Conservation (phyloP, 2,113 vertebrate species). For the Pipra filicauda region DNA sequence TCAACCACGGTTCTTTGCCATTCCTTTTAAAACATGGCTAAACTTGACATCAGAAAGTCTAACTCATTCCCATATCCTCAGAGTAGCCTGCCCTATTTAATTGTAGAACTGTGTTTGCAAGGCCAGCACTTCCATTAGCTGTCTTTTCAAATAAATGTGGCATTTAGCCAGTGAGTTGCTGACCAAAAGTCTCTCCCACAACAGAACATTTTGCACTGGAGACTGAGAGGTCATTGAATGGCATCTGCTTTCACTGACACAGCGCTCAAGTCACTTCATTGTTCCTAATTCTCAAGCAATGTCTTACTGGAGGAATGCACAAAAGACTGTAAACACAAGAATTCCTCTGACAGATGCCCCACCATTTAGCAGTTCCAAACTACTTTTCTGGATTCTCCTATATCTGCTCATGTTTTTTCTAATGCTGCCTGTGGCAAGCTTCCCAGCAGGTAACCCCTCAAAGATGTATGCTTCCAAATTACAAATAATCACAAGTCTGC, state of each 20-base stretch:
- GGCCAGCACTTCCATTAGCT: background rate
- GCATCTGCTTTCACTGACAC: background rate
- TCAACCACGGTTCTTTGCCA: accelerated
- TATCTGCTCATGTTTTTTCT: background rate
- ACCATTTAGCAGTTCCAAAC: background rate
- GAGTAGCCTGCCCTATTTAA: background rate
- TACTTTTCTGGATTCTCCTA: background rate
- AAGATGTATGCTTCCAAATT: background rate
- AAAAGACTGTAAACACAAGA: background rate
- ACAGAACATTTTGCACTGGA: background rate
- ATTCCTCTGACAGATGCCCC: background rate
- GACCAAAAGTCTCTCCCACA: background rate
- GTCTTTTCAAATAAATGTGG: background rate
- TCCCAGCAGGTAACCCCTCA: background rate
- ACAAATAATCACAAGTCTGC: background rate
- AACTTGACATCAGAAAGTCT: background rate
- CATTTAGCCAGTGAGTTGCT: background rate
- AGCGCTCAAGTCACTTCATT: background rate
- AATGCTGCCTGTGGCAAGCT: background rate
- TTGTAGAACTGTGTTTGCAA: background rate
- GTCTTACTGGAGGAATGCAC: background rate
- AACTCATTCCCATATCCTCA: background rate
- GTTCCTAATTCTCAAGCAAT: background rate
- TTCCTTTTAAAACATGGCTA: background rate
- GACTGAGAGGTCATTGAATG: background rate